Evolutionary conservation across 2,888 invertebrate genomes (phyloP), one percentile per base, ranked within the genome.

Genomic region (Drosophila mercatorum): DNA sequence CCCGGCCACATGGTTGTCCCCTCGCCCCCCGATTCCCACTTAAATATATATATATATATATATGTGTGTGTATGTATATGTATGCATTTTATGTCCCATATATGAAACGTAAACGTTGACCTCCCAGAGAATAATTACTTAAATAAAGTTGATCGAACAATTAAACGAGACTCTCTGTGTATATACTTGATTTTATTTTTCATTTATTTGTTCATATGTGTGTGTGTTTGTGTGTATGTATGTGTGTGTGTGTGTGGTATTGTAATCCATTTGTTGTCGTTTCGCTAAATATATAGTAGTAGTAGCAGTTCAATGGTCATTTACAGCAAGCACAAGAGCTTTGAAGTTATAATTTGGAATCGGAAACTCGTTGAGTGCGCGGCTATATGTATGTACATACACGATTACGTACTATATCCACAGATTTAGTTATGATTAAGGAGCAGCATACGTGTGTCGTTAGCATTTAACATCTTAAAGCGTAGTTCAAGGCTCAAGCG

Each of bases 161-260:
- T 59, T 46, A 43, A 34, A 17, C 26, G 34, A 34, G 34, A 34
- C 10, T 34, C 10, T 22, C 22, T 22, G 22, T 34, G 46, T 61
- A 78, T 66, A 74, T 78, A 69, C 62, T 69, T 63, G 4, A 63
- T 51, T 77, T 77, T 73, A 77, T 77, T 76, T 77, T 76, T 58
- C 46, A 68, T 17, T 63, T 63, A 53, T 59, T 62, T 52, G 28
- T 59, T 55, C 26, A 10, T 44, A 34, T 40, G 47, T 26, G n/a
- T 57, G 17, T 51, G 7, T 47, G 26, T 49, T n/a, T 70, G 11
- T 46, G 22, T 43, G 51, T 46, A 51, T 52, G 17, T 70, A 11
- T 51, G 28, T 47, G 46, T 41, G 56, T 52, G 22, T 41, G 22
- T 63, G 36, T 44, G 31, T 46, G 47, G 14, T 26, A 14, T 28